These are phyloP conservation scores for Cichlasoma orientale DNA, from an alignment of 2,797 vertebrate genomes.

Conservation along the genomic window DNA sequence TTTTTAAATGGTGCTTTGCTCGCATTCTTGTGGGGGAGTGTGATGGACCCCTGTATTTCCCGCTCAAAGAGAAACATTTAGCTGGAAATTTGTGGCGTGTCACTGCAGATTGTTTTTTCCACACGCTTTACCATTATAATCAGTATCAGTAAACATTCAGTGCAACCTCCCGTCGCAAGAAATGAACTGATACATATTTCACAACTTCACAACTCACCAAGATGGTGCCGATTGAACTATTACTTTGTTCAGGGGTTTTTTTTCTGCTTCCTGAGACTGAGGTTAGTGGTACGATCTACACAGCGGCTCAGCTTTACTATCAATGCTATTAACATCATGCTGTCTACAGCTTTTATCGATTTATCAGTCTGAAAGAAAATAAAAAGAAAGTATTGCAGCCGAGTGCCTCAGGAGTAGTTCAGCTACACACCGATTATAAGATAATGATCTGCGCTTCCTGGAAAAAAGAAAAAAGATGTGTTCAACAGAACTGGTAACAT, in stretches of 20 bases:
- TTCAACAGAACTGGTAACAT: background rate
- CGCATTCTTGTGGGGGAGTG: background rate
- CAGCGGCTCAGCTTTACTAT: background rate
- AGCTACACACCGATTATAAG: constrained; percentile 45
- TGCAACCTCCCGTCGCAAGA: constrained; percentile 3
- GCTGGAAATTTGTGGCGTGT: constrained; percentile 3
- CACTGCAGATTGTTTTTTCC: background rate
- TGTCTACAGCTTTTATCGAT: constrained; percentile 29
- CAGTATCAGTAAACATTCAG: background rate
- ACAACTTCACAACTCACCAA: background rate
- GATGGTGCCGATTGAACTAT: background rate
- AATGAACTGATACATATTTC: constrained; percentile 1
- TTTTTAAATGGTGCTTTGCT: background rate
- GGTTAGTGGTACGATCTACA: background rate
- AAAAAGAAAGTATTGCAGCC: constrained; percentile 36
- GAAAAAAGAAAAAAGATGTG: constrained; percentile 3
- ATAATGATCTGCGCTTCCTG: constrained; percentile 61
- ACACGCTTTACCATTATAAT: background rate
- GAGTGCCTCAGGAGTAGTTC: constrained; percentile 21
- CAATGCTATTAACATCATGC: constrained; percentile 8
- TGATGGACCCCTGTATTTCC: constrained; percentile 14
- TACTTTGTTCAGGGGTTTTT: background rate
- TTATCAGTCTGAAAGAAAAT: constrained; percentile 55
- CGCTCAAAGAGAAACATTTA: background rate
- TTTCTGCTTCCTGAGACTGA: background rate